These are phyloP conservation scores for Sebastes vulpes DNA, from an alignment of 2,797 vertebrate species.

Conservation along the genomic window DNA sequence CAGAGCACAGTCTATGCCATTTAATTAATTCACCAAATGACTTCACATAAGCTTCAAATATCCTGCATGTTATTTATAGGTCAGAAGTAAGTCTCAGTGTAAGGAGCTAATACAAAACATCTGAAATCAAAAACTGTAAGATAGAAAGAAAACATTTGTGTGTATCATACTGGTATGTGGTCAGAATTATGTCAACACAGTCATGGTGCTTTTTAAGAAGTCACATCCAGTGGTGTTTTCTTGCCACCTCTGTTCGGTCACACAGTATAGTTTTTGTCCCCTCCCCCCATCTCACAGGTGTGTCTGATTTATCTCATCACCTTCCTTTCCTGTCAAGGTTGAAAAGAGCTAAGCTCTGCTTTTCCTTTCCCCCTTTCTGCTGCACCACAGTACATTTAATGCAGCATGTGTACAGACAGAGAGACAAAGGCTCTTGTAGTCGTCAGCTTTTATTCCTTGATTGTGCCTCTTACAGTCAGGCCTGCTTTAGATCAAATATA, in stretches of 20 bases:
- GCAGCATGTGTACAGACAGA: neutral
- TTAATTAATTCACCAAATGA: slow-evolving; percentile 34
- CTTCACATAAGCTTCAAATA: neutral
- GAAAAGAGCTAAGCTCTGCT: neutral
- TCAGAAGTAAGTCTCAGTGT: neutral
- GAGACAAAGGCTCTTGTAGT: neutral
- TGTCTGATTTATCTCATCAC: neutral
- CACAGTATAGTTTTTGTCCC: neutral
- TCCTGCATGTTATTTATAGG: neutral
- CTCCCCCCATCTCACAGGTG: neutral
- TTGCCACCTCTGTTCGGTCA: neutral
- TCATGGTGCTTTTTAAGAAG: neutral
- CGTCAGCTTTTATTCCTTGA: neutral
- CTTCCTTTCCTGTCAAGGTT: neutral
- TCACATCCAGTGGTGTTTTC: neutral
- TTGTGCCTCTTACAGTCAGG: neutral
- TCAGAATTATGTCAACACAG: neutral
- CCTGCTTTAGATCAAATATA: neutral
- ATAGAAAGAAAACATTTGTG: neutral
- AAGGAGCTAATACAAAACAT: neutral
- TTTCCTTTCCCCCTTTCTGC: neutral
- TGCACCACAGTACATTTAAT: neutral
- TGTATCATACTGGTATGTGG: neutral
- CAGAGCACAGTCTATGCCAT: neutral
- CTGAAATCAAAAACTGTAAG: neutral